These are phyloP conservation scores for Brachionus manjavacas DNA, from an alignment of 1,140 invertebrate species.

Conservation along the genomic window DNA sequence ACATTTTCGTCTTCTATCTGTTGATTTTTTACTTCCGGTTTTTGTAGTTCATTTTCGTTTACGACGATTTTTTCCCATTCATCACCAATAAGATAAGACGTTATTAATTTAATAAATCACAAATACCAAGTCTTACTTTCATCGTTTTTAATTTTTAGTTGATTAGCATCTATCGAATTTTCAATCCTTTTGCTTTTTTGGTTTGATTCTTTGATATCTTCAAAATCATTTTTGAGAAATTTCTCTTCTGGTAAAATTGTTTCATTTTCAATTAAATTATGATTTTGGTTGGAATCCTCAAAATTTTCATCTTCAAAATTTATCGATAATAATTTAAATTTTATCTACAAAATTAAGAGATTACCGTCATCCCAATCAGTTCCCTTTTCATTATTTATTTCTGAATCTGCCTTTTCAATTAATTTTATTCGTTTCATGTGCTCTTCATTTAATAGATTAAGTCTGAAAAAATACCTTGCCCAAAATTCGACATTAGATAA, in stretches of 20 bases:
- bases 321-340: neutral
- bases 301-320: neutral
- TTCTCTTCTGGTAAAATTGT: neutral
- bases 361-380: slow-evolving; percentile 13
- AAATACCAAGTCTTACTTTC: neutral
- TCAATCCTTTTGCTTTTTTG: neutral
- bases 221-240: neutral
- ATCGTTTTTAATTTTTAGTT: neutral
- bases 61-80: slow-evolving; percentile 17
- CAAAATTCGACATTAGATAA: slow-evolving; percentile 13
- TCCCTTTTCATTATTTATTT: neutral
- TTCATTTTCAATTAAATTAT: neutral
- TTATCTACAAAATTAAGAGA: neutral
- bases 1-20: neutral
- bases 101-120: too few relatives aligned
- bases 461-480: slow-evolving; percentile 23
- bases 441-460: slow-evolving; percentile 16
- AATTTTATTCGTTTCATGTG: slow-evolving; percentile 9
- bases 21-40: neutral
- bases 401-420: neutral
- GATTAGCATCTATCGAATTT: neutral
- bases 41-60: neutral
- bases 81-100: neutral
- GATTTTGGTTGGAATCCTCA: neutral
- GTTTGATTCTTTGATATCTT: neutral